Base-by-base conservation (phyloP, 2,113 vertebrate genomes). In the Notarius quadriscutis region DNA sequence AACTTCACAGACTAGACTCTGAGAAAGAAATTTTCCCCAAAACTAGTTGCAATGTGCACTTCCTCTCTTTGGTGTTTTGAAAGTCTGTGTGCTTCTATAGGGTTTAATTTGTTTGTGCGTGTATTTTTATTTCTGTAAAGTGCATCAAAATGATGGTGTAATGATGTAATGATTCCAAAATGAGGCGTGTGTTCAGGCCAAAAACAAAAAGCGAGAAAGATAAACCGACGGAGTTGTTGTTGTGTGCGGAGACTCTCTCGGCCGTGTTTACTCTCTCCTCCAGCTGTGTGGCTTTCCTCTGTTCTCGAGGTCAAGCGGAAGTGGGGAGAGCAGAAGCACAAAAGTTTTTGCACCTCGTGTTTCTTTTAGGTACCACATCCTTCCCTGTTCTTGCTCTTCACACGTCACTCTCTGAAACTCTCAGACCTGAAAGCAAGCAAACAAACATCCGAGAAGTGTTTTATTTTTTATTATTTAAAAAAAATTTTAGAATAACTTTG, bases 281-380 rank as follows among this genome's bases (percentile, higher is more conserved):
- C 58, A 67, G 90, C 84, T 89, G 83, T 25, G 92, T 90, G 92
- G 93, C 79, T 88, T 90, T 91, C 91, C 89, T 85, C 77, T 88
- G 81, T 84, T 69, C 83, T 88, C 77, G 65, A 67, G 82, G 72
- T 88, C 71, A 86, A 89, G 88, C 90, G 93, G 93, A 95, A 94
- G 91, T 90, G 75, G 20, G 81, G 91, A 90, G 92, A 90, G 87
- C 87, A 92, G 85, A 90, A 89, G 90, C 91, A 91, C 90, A 90
- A 88, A 91, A 27, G 22, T 72, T 77, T 81, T n/a, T 18, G 82
- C 82, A 84, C 89, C 88, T 90, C 79, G 84, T 88, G 90, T 92
- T 91, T 88, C 88, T 86, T 87, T 90, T 89, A 83, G 63, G 14
- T 83, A 89, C 93, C 92, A 91, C 94, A 94, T 94, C 94, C 93